Evolutionary conservation across 2,888 invertebrate species (phyloP), one percentile per base, ranked within the genome.

Genomic region (Drosophila leonis): DNA sequence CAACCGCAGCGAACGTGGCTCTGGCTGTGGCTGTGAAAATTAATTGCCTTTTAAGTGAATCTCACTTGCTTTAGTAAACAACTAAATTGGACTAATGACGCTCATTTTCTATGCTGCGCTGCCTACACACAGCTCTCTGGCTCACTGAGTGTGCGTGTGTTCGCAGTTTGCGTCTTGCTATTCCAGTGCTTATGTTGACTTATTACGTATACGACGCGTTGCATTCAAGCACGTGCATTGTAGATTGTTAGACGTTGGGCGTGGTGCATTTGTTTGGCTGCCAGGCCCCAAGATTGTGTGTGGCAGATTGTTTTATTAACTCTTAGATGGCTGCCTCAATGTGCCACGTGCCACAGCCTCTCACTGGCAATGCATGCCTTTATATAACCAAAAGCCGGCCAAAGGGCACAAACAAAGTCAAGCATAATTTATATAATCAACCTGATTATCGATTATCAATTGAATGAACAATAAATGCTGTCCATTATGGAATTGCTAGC

Each of bases 11-110:
- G 83, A 89, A 91, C 92, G 91, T 90, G 90, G 79, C 55, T 64
- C 68, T 64, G 65, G 64, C 67, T 83, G 89, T 68, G 87, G 90
- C 84, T 92, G 86, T 82, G 82, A 85, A 91, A 83, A 92, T 92
- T 92, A 92, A 92, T 92, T 92, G 92, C 91, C 92, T 91, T 92
- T 86, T 86, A 92, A 91, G 91, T 90, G 90, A 91, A 91, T 88
- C 90, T 90, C 88, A 87, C 90, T 91, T 91, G 85, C 83, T 80
- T 82, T 82, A 78, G 90, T 87, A 90, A 90, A 88, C 88, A 91
- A 90, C 88, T 87, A 86, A 91, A 91, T 91, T 88, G 85, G 81
- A 88, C 90, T 90, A 91, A 92, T 91, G 88, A 84, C 89, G 82
- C 89, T 83, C 83, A 90, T 88, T 88, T 86, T 72, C 79, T 83